phyloP scores from a whole-genome alignment of 2,797 vertebrate genomes.

The Ciconia nigra region DNA sequence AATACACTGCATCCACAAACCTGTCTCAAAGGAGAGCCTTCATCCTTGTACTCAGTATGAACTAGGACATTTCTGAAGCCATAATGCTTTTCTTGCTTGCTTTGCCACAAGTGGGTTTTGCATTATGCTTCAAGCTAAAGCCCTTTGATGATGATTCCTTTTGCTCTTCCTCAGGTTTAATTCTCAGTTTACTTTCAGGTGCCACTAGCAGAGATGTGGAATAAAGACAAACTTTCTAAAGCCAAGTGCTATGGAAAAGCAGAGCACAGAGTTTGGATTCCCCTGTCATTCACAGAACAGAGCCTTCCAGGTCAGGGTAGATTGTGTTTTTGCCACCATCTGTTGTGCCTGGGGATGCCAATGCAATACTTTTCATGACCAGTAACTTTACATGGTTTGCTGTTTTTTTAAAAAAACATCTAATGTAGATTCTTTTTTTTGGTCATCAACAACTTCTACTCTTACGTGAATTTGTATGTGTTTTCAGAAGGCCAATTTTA shows the following conservation, averaged over 20 bases:
- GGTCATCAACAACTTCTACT: background rate
- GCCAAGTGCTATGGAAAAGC: background rate
- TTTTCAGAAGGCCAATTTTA: background rate
- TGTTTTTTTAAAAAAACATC: background rate
- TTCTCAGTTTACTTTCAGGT: background rate
- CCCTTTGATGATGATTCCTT: background rate
- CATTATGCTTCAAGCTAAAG: background rate
- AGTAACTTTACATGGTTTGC: background rate
- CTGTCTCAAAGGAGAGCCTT: background rate
- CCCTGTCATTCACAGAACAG: background rate
- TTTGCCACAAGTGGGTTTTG: background rate
- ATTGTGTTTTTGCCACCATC: conserved; percentile 7
- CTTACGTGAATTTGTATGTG: background rate
- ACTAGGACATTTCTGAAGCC: background rate
- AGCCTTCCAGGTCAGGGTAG: background rate
- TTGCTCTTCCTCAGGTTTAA: background rate
- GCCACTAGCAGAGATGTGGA: background rate
- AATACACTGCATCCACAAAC: background rate
- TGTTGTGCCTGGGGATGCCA: conserved; percentile 30
- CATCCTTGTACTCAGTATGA: background rate
- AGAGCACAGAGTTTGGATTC: background rate
- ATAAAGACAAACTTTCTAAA: background rate
- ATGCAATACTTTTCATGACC: background rate
- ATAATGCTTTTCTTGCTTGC: background rate
- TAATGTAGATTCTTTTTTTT: background rate